Percentiles rank a stretch among this genome's conserved stretches.
Conservation (phyloP, 1,140 invertebrate genomes). For the Sycophaga agraensis region DNA sequence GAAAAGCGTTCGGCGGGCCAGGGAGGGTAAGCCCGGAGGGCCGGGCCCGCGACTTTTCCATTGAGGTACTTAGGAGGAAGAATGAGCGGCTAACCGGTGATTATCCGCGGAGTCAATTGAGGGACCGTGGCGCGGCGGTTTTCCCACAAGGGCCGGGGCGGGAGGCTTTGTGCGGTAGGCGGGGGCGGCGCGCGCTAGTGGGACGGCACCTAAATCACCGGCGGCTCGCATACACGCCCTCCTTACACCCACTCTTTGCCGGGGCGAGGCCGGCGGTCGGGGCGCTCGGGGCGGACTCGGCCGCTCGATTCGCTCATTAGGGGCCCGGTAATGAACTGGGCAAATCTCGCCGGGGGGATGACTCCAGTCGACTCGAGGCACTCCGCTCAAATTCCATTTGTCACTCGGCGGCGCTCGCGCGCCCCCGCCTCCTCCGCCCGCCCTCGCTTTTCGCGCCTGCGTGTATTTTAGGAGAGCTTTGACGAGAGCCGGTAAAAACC, state of each 20-base stretch:
- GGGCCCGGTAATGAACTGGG: constrained; percentile 15
- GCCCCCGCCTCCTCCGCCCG: too few relatives aligned
- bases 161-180: constrained; percentile 5
- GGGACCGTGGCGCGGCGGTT: not conserved
- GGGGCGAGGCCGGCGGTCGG: too few relatives aligned
- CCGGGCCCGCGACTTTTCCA: not conserved
- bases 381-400: constrained; percentile 11
- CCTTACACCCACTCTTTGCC: constrained; percentile 15
- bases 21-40: too few relatives aligned
- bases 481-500: too few relatives aligned
- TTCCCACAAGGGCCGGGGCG: not conserved
- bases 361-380: too few relatives aligned
- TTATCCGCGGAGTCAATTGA: constrained; percentile 17
- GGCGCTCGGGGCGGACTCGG: too few relatives aligned
- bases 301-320: constrained; percentile 21
- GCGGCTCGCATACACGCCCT: constrained; percentile 30
- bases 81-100: constrained; percentile 7
- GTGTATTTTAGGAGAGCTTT: too few relatives aligned
- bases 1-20: too few relatives aligned
- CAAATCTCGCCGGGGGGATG: constrained; percentile 1
- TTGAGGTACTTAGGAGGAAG: constrained; percentile 8
- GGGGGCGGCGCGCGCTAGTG: constrained; percentile 6
- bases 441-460: too few relatives aligned
- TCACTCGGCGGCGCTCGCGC: not conserved
- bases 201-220: constrained; percentile 38